Conservation (phyloP, 2,113 vertebrate species). For the Vulpes lagopus region DNA sequence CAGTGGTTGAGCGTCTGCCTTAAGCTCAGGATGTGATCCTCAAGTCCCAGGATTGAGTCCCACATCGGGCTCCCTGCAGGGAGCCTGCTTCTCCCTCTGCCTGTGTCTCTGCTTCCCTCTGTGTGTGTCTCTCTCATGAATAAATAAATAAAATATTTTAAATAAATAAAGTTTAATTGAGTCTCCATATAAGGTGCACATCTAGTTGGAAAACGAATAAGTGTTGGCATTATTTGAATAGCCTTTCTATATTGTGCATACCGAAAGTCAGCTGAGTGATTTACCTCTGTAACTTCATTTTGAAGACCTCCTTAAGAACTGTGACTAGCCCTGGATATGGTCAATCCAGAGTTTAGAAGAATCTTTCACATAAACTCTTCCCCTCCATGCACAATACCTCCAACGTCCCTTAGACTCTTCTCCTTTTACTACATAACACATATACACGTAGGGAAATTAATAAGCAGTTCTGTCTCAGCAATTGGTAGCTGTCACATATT, state of each 20-base stretch:
- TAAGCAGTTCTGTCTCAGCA: not conserved
- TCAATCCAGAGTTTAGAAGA: not conserved
- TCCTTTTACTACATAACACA: not conserved
- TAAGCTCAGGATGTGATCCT: no score
- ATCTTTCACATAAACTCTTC: not conserved
- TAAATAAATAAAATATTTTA: no score
- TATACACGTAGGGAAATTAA: not conserved
- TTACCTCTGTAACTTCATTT: not conserved
- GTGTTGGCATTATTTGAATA: not conserved
- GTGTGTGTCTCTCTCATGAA: no score
- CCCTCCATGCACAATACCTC: not conserved
- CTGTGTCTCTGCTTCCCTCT: no score
- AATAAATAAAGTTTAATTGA: not conserved
- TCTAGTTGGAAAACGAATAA: not conserved
- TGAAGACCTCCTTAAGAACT: not conserved
- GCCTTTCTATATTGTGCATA: not conserved
- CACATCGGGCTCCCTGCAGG: no score
- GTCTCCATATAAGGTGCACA: not conserved
- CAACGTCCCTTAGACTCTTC: not conserved
- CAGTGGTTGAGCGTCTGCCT: no score
- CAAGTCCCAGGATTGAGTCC: no score
- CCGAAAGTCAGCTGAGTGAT: not conserved
- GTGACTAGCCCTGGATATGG: not conserved
- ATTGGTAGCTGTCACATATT: not conserved
- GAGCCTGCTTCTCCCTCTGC: no score